Percentiles rank a stretch among this genome's conserved stretches.
phyloP scores from a whole-genome alignment of 2,113 vertebrate species.

The Nansenia antarctica region DNA sequence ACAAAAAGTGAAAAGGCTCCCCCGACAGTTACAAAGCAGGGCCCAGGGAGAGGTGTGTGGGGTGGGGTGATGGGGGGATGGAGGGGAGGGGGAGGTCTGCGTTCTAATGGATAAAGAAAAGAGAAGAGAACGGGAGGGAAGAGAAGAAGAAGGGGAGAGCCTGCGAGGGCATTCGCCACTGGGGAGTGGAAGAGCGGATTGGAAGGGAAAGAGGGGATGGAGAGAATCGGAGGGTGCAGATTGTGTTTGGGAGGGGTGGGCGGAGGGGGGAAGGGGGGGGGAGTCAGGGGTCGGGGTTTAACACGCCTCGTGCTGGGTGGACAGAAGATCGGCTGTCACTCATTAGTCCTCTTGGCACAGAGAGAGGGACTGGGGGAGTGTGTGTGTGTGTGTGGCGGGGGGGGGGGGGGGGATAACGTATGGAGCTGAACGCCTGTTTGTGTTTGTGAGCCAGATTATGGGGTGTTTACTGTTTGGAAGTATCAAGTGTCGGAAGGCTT shows the following conservation, averaged over 20 bases:
- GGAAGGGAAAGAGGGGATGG: too few relatives aligned
- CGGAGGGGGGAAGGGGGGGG: too few relatives aligned
- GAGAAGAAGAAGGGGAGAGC: too few relatives aligned
- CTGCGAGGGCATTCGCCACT: too few relatives aligned
- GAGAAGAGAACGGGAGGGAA: slow-evolving; percentile 22
- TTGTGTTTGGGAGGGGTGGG: slow-evolving; percentile 71
- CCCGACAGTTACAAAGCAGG: slow-evolving; percentile 82
- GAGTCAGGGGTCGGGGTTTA: slow-evolving; percentile 65
- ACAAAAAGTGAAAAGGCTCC: slow-evolving; percentile 92
- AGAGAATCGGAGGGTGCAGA: slow-evolving; percentile 69
- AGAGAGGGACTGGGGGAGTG: background rate
- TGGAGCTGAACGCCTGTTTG: too few relatives aligned
- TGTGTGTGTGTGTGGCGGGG: too few relatives aligned
- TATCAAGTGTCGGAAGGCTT: too few relatives aligned
- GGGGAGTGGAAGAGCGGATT: slow-evolving; percentile 67
- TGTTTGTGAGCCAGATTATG: too few relatives aligned
- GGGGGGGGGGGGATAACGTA: too few relatives aligned
- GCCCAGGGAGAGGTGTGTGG: slow-evolving; percentile 79
- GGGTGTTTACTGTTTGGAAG: too few relatives aligned
- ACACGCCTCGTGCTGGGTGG: slow-evolving; percentile 66
- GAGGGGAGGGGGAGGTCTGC: slow-evolving; percentile 70
- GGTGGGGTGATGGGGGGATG: slow-evolving; percentile 75
- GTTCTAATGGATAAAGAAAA: slow-evolving; percentile 72
- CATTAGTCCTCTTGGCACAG: slow-evolving; percentile 57
- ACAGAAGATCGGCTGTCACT: slow-evolving; percentile 72